A percentile compares a stretch with the other conserved stretches of the same genome.
Evolutionary conservation across 2,888 invertebrate species (phyloP).

Genomic region (Caenorhabditis sp.): DNA sequence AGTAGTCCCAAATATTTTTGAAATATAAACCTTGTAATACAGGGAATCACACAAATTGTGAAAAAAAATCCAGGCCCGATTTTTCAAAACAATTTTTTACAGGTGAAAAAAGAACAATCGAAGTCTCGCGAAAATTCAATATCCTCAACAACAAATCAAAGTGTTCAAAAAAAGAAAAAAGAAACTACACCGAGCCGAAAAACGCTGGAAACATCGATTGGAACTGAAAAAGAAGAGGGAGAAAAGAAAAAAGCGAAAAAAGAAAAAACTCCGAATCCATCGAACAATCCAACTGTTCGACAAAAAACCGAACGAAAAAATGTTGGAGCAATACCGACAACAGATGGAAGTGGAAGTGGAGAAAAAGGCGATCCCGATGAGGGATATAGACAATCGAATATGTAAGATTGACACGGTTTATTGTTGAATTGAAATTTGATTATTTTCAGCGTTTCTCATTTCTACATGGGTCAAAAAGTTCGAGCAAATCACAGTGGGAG

Average conservation of each 20-base stretch:
- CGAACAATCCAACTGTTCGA: not conserved
- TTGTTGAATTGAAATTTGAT: not conserved
- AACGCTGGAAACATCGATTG: not conserved
- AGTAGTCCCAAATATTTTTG: too few relatives aligned
- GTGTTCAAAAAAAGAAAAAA: not conserved
- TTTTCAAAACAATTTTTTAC: too few relatives aligned
- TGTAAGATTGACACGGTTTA: slow-evolving; percentile 24
- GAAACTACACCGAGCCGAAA: not conserved
- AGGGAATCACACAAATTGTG: too few relatives aligned
- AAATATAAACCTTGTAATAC: too few relatives aligned
- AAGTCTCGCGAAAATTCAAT: not conserved
- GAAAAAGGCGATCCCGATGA: slow-evolving; percentile 13
- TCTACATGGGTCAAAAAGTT: slow-evolving; percentile 58
- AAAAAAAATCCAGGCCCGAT: too few relatives aligned
- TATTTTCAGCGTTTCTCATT: slow-evolving; percentile 50
- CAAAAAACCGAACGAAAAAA: slow-evolving; percentile 3
- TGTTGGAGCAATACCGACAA: not conserved
- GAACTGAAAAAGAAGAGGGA: not conserved
- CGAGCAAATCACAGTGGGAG: slow-evolving; percentile 45
- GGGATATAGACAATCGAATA: slow-evolving; percentile 33
- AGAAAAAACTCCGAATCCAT: slow-evolving; percentile 4
- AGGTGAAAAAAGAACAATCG: not conserved
- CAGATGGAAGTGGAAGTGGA: slow-evolving; percentile 11
- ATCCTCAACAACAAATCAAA: not conserved
- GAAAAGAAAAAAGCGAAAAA: slow-evolving; percentile 8